phyloP scores from a whole-genome alignment of 2,888 invertebrate genomes.

The Blastobasis lacticolella region DNA sequence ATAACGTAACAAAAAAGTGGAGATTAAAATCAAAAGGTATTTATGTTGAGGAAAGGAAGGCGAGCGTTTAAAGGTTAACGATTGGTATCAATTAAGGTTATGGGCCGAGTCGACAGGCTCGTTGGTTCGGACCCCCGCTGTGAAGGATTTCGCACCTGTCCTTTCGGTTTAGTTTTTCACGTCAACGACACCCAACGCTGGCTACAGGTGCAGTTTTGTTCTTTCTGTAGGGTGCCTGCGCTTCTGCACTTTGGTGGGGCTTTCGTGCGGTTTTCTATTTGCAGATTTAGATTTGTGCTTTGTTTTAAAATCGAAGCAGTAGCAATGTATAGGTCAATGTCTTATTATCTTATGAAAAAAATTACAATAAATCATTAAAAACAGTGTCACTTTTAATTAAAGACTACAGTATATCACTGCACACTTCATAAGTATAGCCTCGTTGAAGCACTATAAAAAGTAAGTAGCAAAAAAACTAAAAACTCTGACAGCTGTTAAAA shows the following conservation, averaged over 20 bases:
- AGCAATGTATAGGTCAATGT: too few species aligned
- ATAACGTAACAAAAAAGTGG: conserved; percentile 62
- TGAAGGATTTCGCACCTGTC: conserved; percentile 67
- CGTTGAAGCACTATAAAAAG: too few species aligned
- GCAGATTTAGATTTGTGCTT: too few species aligned
- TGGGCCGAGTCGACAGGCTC: conserved; percentile 55
- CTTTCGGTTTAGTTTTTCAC: conserved; percentile 54
- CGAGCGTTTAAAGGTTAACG: conserved; percentile 69
- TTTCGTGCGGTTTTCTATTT: too few species aligned
- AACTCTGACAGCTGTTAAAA: too few species aligned
- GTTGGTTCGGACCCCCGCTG: conserved; percentile 52
- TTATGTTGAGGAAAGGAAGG: conserved; percentile 65
- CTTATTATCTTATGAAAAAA: too few species aligned
- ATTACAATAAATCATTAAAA: too few species aligned
- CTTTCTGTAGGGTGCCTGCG: conserved; percentile 27
- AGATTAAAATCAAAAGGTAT: conserved; percentile 67
- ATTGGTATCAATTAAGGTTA: conserved; percentile 74
- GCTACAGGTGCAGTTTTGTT: conserved; percentile 51
- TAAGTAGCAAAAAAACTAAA: too few species aligned
- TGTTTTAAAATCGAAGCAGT: too few species aligned
- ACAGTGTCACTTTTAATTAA: too few species aligned
- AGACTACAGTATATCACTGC: too few species aligned
- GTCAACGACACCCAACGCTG: conserved; percentile 47
- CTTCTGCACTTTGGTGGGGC: background rate
- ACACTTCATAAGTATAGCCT: too few species aligned